Evolutionary conservation across 2,113 vertebrate species (phyloP).

Genomic region (Actenoides lindsayi): DNA sequence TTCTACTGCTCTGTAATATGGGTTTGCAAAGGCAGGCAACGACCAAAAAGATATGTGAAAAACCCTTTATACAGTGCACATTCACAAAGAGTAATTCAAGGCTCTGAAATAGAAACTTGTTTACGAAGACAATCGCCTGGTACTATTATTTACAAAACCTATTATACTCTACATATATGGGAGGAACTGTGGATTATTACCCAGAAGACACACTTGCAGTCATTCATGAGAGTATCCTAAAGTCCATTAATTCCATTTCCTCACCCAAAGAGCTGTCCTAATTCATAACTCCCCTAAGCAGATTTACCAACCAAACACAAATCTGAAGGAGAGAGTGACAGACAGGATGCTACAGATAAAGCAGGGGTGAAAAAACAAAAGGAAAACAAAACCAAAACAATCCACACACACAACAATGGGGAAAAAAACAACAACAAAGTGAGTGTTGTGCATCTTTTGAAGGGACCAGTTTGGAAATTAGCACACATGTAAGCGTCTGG

Average conservation of each 20-base stretch:
- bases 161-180: not conserved
- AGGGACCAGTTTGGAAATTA: not conserved
- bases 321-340: not conserved
- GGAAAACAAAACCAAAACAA: not conserved
- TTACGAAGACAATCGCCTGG: not conserved
- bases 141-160: not conserved
- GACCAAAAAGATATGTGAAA: not conserved
- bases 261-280: not conserved
- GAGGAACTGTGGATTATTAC: not conserved
- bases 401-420: not conserved
- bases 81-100: not conserved
- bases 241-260: not conserved
- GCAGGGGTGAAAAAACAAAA: too few relatives aligned
- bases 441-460: not conserved
- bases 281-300: not conserved
- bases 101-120: not conserved
- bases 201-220: not conserved
- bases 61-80: not conserved
- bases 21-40: not conserved
- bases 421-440: rapidly evolving
- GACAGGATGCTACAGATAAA: not conserved
- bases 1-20: not conserved
- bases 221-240: not conserved
- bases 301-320: not conserved
- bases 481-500: too few relatives aligned